phyloP scores from a whole-genome alignment of 2,113 vertebrate species.

The Dissostichus mawsoni region DNA sequence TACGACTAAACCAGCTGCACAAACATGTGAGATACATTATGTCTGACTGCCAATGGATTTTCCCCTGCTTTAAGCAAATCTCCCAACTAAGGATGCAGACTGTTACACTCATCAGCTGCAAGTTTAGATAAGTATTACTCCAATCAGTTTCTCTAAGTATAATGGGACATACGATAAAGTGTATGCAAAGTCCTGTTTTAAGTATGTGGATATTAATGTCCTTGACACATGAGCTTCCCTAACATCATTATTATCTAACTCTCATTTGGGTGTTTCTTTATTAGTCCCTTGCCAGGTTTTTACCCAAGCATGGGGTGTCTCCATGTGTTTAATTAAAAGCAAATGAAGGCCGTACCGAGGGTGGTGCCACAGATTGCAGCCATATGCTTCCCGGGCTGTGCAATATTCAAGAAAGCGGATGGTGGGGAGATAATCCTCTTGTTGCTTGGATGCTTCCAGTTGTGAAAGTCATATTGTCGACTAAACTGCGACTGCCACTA shows the following conservation, averaged over 20 bases:
- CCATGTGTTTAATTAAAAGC: slow-evolving; percentile 75
- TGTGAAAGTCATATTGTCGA: slow-evolving; percentile 35
- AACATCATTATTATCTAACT: slow-evolving; percentile 36
- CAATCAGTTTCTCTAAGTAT: slow-evolving; percentile 24
- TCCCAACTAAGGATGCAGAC: slow-evolving; percentile 14
- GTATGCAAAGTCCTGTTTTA: not conserved
- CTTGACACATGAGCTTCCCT: slow-evolving; percentile 28
- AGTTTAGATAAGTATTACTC: slow-evolving; percentile 5
- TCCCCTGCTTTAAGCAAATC: slow-evolving; percentile 10
- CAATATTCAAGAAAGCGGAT: slow-evolving; percentile 53
- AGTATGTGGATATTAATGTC: slow-evolving; percentile 37
- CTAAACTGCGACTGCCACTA: slow-evolving; percentile 4
- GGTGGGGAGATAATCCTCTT: slow-evolving; percentile 58
- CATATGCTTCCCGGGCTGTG: slow-evolving; percentile 64
- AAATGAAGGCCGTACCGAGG: slow-evolving; percentile 51
- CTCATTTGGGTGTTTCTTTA: slow-evolving; percentile 44
- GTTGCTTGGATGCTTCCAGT: slow-evolving; percentile 47
- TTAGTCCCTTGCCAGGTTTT: slow-evolving; percentile 35
- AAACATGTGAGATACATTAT: slow-evolving; percentile 62
- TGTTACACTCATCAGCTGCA: slow-evolving; percentile 23
- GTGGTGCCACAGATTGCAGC: slow-evolving; percentile 71
- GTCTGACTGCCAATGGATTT: slow-evolving; percentile 30
- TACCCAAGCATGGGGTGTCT: slow-evolving; percentile 19
- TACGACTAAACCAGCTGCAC: slow-evolving; percentile 65
- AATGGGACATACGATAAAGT: slow-evolving; percentile 22